Conservation (phyloP, 2,113 vertebrate genomes). For the Lophochroa leadbeateri region DNA sequence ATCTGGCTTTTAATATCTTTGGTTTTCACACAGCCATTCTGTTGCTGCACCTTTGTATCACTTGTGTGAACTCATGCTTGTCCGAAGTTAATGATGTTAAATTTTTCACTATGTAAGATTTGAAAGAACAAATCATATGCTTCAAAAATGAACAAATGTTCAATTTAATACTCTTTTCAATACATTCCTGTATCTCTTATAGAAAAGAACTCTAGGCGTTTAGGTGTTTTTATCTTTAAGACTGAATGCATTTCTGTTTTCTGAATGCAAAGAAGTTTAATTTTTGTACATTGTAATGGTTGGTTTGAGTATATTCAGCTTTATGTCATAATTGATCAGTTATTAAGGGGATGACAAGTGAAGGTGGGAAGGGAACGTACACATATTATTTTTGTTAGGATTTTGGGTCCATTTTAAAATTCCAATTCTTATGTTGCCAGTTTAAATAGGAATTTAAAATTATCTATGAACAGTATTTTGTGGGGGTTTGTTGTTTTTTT, state of each 20-base stretch:
- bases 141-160: neutral
- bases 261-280: neutral
- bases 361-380: neutral
- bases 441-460: neutral
- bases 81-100: neutral
- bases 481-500: neutral
- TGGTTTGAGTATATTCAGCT: neutral
- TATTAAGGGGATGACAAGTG: neutral
- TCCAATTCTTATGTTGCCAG: neutral
- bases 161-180: neutral
- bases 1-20: neutral
- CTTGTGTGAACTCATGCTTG: slow-evolving; percentile 14
- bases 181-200: neutral
- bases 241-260: neutral
- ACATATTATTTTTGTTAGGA: neutral
- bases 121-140: neutral
- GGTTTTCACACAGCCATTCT: neutral
- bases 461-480: neutral
- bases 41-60: neutral
- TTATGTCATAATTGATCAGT: neutral
- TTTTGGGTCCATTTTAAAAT: neutral
- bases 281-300: neutral
- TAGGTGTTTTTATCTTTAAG: neutral
- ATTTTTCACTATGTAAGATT: neutral
- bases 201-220: neutral